phyloP scores from a whole-genome alignment of 2,888 invertebrate species.

The Cosmia trapezina region DNA sequence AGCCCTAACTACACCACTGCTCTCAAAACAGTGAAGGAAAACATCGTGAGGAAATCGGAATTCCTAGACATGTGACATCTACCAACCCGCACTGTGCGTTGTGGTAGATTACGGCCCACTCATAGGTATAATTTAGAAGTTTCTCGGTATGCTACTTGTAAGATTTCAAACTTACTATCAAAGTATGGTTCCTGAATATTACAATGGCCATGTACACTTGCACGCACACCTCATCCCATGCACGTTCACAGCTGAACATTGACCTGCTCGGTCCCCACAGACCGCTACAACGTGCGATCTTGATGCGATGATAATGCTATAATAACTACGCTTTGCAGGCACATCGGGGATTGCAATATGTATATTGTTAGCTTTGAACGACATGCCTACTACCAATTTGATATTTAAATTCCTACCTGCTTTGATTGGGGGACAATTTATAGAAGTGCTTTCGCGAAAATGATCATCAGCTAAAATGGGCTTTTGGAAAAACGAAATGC shows the following conservation, averaged over 20 bases:
- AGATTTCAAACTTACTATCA: neutral
- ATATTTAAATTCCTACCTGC: neutral
- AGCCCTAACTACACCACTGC: no score
- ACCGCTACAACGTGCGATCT: slow-evolving; percentile 40
- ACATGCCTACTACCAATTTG: neutral
- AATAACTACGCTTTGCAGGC: slow-evolving; percentile 32
- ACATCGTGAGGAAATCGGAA: no score
- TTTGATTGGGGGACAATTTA: neutral
- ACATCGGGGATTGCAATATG: slow-evolving; percentile 18
- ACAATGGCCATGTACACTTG: slow-evolving; percentile 14
- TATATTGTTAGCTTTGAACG: slow-evolving; percentile 21
- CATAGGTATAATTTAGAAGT: neutral
- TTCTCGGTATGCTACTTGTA: neutral
- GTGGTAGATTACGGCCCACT: no score
- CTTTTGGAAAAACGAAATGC: neutral
- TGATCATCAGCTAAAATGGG: neutral
- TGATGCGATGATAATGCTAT: slow-evolving; percentile 39
- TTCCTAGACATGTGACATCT: no score
- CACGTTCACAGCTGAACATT: slow-evolving; percentile 26
- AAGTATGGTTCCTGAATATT: slow-evolving; percentile 14
- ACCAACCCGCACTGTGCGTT: no score
- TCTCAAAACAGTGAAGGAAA: no score
- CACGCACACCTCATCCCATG: slow-evolving; percentile 6
- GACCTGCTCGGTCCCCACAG: slow-evolving; percentile 37
- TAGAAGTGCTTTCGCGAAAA: neutral